Evolutionary conservation across 2,888 invertebrate genomes (phyloP), one percentile per base, ranked within the genome.

Genomic region (Apodemia zela): DNA sequence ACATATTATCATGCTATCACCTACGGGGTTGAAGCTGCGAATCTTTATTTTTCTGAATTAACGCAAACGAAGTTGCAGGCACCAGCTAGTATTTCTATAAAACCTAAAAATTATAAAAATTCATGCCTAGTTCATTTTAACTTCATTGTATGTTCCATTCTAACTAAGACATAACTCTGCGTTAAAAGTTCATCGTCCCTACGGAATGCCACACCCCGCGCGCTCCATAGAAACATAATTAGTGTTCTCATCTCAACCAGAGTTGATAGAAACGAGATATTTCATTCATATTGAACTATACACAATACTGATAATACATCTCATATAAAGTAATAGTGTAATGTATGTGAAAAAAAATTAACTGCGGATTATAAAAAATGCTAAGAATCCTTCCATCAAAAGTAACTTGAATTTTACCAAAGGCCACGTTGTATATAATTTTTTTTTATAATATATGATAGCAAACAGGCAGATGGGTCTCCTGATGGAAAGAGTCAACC

Each of bases 151-250:
- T 11, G 38, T 38, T 42, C 65, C 29, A 60, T 58, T 73, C 67
- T 79, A 74, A 67, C 62, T 60, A 54, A 62, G 70, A 76, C 65
- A 59, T 65, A 73, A 69, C 63, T 78, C 81, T 80, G 66, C 63
- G 64, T 62, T 49, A 42, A 67, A 71, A 75, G 77, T 84, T 87
- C 85, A 85, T 75, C 76, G 87, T 65, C 72, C 87, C 71, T 66
- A 72, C 68, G 86, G 88, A 88, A 89, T 89, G 87, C 85, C 81
- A 82, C 84, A 80, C 84, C 81, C 77, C 78, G 80, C 79, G 80
- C 75, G 79, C 82, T 79, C 84, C 84, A 84, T 85, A 86, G 86
- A 84, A 83, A 84, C 84, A 84, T 89, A 90, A 90, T 90, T 89
- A 89, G 89, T 82, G 81, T 79, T 84, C 84, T 82, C 84, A 80